Conservation (phyloP, 2,797 vertebrate species). For the Poeciliopsis infans region DNA sequence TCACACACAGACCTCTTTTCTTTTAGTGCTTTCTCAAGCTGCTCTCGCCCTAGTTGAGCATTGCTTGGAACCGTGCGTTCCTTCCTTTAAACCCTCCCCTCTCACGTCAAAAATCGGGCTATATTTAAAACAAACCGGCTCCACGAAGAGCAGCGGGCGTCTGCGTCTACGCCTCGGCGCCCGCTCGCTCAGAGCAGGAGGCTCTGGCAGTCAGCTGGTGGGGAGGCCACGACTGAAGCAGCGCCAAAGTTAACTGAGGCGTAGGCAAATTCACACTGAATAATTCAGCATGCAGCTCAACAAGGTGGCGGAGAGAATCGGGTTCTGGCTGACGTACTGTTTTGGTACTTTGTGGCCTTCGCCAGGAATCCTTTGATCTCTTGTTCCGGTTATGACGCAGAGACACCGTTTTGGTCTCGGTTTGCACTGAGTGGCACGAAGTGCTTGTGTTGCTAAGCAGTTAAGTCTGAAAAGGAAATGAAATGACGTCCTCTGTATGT, state of each 20-base stretch:
- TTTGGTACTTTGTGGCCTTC: slow-evolving; percentile 18
- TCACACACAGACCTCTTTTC: not conserved
- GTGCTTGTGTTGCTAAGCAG: not conserved
- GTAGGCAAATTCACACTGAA: slow-evolving; percentile 59
- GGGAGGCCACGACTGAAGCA: slow-evolving; percentile 40
- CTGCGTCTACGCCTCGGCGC: slow-evolving; percentile 39
- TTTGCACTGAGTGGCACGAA: not conserved
- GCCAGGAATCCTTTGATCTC: not conserved
- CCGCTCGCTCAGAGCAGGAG: slow-evolving; percentile 23
- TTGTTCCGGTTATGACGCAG: not conserved
- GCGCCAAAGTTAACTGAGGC: slow-evolving; percentile 56
- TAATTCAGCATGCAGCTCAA: slow-evolving; percentile 66
- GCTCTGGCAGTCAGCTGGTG: slow-evolving; percentile 55
- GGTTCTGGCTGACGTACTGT: slow-evolving; percentile 40
- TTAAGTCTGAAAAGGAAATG: not conserved
- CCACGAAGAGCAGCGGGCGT: slow-evolving; percentile 37
- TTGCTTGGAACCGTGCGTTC: not conserved
- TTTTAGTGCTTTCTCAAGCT: not conserved
- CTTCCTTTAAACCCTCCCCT: slow-evolving; percentile 15
- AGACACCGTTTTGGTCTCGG: slow-evolving; percentile 1
- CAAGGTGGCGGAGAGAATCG: slow-evolving; percentile 34
- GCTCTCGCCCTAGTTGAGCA: not conserved
- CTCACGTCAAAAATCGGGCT: slow-evolving; percentile 44
- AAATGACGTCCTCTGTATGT: not conserved
- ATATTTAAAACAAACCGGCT: slow-evolving; percentile 59